These are phyloP conservation scores for Arge pagana DNA, from an alignment of 2,888 invertebrate species.

Conservation along the genomic window DNA sequence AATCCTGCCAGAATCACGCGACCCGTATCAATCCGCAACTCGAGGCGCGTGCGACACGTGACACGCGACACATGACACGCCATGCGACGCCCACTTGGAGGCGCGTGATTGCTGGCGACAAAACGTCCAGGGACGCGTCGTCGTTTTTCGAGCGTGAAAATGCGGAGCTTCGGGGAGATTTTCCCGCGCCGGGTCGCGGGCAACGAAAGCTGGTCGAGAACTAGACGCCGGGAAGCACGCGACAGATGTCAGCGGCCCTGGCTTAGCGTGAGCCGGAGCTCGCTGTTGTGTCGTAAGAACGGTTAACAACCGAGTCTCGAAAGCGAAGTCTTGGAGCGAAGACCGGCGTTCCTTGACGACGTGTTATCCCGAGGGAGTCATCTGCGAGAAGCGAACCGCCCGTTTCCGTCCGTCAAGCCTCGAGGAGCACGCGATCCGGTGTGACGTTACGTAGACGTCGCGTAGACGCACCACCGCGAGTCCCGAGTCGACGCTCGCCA, in stretches of 20 bases:
- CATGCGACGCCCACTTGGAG: conserved; percentile 36
- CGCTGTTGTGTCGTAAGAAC: conserved; percentile 1
- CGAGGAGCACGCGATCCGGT: conserved; percentile 6
- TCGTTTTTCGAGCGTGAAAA: conserved; percentile 15
- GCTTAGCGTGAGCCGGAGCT: neutral
- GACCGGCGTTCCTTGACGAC: conserved; percentile 7
- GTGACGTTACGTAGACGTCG: neutral
- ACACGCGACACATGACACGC: conserved; percentile 29
- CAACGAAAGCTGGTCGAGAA: conserved; percentile 9
- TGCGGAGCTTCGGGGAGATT: neutral
- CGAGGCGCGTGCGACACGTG: conserved; percentile 43
- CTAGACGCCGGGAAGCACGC: neutral
- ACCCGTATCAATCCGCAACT: conserved; percentile 29
- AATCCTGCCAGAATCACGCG: conserved; percentile 16
- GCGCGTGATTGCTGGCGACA: conserved; percentile 38
- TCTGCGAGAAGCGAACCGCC: conserved; percentile 20
- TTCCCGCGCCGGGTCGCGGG: conserved; percentile 13
- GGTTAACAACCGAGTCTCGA: conserved; percentile 10
- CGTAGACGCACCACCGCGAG: neutral
- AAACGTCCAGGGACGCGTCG: conserved; percentile 33
- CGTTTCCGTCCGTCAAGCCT: conserved; percentile 12
- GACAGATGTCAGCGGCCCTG: neutral
- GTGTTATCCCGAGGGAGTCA: conserved; percentile 25
- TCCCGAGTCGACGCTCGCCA: no score
- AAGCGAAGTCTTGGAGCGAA: neutral